Base-by-base conservation (phyloP, 2,888 invertebrate genomes). In the Phorcus lineatus region DNA sequence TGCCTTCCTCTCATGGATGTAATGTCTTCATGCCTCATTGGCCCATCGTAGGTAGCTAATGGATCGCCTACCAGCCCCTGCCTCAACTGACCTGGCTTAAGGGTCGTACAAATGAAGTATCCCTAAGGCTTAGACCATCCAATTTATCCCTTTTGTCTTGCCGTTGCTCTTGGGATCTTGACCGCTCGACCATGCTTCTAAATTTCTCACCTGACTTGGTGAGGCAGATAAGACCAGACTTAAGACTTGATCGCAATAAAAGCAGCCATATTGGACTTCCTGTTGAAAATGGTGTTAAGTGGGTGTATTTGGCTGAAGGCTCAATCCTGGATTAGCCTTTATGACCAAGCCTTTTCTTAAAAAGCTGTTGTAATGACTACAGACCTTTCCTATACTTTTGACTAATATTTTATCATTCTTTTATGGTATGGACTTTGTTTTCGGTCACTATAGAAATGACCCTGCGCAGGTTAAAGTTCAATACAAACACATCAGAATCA, bases 201-300 rank as follows among this genome's bases (percentile, higher is more conserved):
- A 36, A 70, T 70, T 70, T 70, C 70, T 70, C 70, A 70, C 70
- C 70, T 70, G 70, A 70, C 70, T 40, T 70, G 36, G 11, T 36
- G 19, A 70, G 70, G 28, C 70, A 36, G 70, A 70, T n/a, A 40
- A 40, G 36, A 16, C 6, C 70, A n/a, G 31, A 28, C 36, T 9
- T 40, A 17, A 13, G 28, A 70, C 40, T 17, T 70, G 19, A 36
- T 70, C 19, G 4, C 19, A 36, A 70, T 70, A 70, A 70, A 70
- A 40, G n/a, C 70, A 19, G 19, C 70, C 70, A 70, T 70, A 70
- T 70, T 70, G 70, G 70, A 70, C 70, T 70, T 70, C 70, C 70
- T 70, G 70, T 70, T 31, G 70, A 36, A 70, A 40, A 40, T 70
- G 31, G 70, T 70, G 70, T 31, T 70, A 70, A 70, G 70, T 70